phyloP scores from a whole-genome alignment of 2,888 invertebrate species.

The Drosophila mayaguana region DNA sequence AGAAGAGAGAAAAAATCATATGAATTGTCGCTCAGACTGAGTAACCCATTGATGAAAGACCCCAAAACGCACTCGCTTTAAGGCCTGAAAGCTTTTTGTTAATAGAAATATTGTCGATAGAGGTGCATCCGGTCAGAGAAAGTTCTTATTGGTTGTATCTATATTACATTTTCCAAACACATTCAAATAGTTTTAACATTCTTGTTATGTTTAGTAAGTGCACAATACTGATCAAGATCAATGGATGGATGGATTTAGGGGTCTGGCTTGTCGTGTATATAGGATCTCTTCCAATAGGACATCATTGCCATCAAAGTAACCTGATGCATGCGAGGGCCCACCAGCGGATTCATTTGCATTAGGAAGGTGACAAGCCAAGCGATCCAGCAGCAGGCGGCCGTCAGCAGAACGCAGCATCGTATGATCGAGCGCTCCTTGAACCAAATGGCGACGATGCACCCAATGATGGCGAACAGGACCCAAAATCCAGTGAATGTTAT shows the following conservation, averaged over 20 bases:
- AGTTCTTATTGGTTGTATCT: no score
- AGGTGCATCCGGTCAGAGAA: no score
- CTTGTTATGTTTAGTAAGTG: no score
- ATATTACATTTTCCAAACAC: no score
- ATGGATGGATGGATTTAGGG: neutral
- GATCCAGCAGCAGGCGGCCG: conserved; percentile 69
- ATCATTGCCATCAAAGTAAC: conserved; percentile 46
- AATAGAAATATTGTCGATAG: no score
- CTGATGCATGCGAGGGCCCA: conserved; percentile 52
- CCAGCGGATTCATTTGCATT: conserved; percentile 68
- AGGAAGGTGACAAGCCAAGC: conserved; percentile 62
- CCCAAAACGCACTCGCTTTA: no score
- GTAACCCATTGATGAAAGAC: no score
- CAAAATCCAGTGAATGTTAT: conserved; percentile 43
- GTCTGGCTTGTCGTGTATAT: conserved; percentile 7
- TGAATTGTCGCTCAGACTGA: no score
- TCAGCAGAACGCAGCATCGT: conserved; percentile 52
- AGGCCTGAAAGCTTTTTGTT: no score
- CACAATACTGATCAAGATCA: neutral
- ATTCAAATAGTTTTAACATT: no score
- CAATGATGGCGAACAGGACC: conserved; percentile 33
- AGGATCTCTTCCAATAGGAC: conserved; percentile 57
- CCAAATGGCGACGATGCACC: conserved; percentile 33
- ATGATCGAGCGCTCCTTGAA: conserved; percentile 46
- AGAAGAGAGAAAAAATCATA: no score